A percentile compares a stretch with the other conserved stretches of the same genome.
Evolutionary conservation across 2,113 vertebrate species (phyloP).

Genomic region (Psettodes erumei): DNA sequence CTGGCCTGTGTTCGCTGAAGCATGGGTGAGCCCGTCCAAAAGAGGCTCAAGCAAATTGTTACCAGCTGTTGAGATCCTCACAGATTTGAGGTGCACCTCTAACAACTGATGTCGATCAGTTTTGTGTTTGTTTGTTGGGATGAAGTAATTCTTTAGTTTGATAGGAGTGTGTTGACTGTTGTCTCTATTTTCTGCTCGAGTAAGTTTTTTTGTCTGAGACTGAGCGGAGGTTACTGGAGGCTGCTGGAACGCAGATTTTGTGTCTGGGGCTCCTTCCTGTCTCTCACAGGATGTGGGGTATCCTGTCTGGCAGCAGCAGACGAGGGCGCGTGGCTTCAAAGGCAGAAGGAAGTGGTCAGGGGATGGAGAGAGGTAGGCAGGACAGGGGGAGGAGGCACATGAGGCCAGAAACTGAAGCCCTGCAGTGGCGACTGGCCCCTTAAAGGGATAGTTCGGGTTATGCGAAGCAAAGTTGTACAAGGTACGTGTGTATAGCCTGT

Average conservation of each 20-base stretch:
- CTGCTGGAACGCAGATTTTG: slow-evolving; percentile 57
- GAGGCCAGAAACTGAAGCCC: slow-evolving; percentile 40
- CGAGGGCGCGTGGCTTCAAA: slow-evolving; percentile 74
- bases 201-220: slow-evolving; percentile 14
- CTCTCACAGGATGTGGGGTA: slow-evolving; percentile 86
- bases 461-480: no score
- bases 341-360: slow-evolving; percentile 78
- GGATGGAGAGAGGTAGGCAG: slow-evolving; percentile 59
- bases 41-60: slow-evolving; percentile 76
- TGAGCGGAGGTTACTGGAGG: slow-evolving; percentile 45
- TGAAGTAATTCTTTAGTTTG: background rate
- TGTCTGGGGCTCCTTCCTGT: slow-evolving; percentile 74
- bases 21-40: slow-evolving; percentile 67
- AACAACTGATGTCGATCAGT: slow-evolving; percentile 21
- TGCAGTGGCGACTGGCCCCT: slow-evolving; percentile 26
- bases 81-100: slow-evolving; percentile 68
- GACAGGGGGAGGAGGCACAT: slow-evolving; percentile 52
- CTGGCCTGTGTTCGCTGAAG: slow-evolving; percentile 74
- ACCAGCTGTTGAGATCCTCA: slow-evolving; percentile 77
- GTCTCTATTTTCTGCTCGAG: background rate
- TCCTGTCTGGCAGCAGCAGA: slow-evolving; percentile 85
- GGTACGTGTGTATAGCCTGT: no score
- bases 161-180: slow-evolving; percentile 19
- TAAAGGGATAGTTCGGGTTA: no score
- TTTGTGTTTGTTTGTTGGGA: background rate